Percentiles rank a stretch among this genome's conserved stretches.
These are phyloP conservation scores for Sebastes matsubarae DNA, from an alignment of 2,797 vertebrate genomes.

Conservation along the genomic window DNA sequence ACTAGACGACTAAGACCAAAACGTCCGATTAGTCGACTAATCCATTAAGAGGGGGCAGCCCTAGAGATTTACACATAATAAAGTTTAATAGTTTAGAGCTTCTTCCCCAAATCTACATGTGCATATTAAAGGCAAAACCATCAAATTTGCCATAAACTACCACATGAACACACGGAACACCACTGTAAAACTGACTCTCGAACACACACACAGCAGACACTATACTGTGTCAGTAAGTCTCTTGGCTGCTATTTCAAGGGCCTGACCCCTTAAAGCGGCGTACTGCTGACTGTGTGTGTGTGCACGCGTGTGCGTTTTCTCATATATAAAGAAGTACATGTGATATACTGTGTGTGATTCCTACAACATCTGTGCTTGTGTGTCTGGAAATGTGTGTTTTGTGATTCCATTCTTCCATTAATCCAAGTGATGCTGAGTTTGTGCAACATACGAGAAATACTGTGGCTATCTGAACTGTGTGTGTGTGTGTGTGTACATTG, in stretches of 20 bases:
- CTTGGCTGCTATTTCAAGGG: slow-evolving; percentile 4
- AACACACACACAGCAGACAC: neutral
- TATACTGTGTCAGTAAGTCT: neutral
- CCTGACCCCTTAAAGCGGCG: neutral
- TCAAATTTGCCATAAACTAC: too few species aligned
- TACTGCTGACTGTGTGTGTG: slow-evolving; percentile 18
- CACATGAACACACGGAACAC: too few species aligned
- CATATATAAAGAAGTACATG: slow-evolving; percentile 35
- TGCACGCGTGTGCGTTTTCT: slow-evolving; percentile 1
- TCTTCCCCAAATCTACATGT: too few species aligned
- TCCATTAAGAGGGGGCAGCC: too few species aligned
- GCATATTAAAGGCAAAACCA: too few species aligned
- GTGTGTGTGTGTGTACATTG: neutral
- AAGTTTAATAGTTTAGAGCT: too few species aligned
- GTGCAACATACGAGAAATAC: slow-evolving; percentile 59
- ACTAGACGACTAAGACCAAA: too few species aligned
- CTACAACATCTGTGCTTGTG: slow-evolving; percentile 22
- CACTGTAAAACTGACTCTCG: neutral
- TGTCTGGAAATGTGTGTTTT: slow-evolving; percentile 50
- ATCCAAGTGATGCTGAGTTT: slow-evolving; percentile 74
- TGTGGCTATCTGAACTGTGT: slow-evolving; percentile 47
- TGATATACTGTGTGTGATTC: slow-evolving; percentile 38
- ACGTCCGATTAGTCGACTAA: too few species aligned
- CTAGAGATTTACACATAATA: too few species aligned
- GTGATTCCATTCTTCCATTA: slow-evolving; percentile 61